Base-by-base conservation (phyloP, 2,113 vertebrate genomes). In the Artemisiospiza belli region DNA sequence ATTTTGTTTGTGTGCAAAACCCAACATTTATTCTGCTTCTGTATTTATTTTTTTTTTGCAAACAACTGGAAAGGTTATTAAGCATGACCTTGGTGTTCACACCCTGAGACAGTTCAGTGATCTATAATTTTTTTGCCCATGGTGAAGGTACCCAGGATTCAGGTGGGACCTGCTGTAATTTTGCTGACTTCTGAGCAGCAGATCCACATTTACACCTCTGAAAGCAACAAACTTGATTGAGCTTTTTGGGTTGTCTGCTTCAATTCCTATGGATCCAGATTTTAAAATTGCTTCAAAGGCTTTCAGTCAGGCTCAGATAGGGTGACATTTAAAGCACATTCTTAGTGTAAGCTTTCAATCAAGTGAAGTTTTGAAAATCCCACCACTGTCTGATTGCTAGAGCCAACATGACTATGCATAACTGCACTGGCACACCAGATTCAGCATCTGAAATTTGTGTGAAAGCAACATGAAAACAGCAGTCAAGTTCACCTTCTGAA, bases 81-180 rank as follows among this genome's bases (percentile, higher is more conserved):
- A 68, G 6, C 27, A 30, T 0, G 0, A 61, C 15, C 30, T 52
- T 13, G 12, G 24, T 74, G 44, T 82, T 77, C 58, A 57, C 2
- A 73, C 16, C 18, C 27, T 72, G 55, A 33, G 39, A 35, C 4
- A 63, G 20, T 33, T 81, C 47, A 33, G 9, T 33, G 4, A 5
- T 61, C 23, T 43, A 15, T 33, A 70, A 43, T 5, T 24, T 70
- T 57, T 18, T 21, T 64, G 37, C 63, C 61, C 11, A 10, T 0
- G 2, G 16, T 46, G 43, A n/a, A 72, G n/a, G 23, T 46, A 63
- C 12, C 21, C 18, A 70, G 58, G 46, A 19, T 63, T 75, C 47
- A 82, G 11, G 16, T 33, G 35, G 47, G 17, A 85, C 31, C 25
- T 83, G 37, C 12, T 57, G 30, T 15, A 35, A 37, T 74, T 87